Base-by-base conservation (phyloP, 2,888 invertebrate species). In the Thyatira batis region DNA sequence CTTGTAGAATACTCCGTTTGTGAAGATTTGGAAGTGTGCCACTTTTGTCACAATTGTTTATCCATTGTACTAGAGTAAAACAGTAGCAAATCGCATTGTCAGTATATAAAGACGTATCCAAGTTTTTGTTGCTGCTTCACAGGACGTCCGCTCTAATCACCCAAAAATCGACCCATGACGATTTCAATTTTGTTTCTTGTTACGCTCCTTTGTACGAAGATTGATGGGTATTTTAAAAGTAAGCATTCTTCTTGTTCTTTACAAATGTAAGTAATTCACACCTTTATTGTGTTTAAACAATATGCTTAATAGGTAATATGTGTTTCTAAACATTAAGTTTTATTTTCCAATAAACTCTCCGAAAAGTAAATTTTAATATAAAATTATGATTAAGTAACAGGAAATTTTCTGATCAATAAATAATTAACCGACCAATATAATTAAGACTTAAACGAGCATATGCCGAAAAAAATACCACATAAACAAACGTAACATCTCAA, bases 401-500 rank as follows among this genome's bases (percentile, higher is more conserved):
- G 17, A 39, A 6, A 5, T 39, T 5, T 39, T 13, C n/a, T n/a
- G n/a, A n/a, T n/a, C 13, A 39, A 17, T 58, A 55, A 46, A 53
- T 54, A 70, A 75, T 76, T 71, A 70, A 69, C 65, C 67, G 67
- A 62, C 63, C 57, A 70, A 78, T 82, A 82, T 80, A 83, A 85
- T 84, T 80, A 84, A 84, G 72, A 59, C 65, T 64, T 57, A 73
- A 78, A 76, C 73, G 71, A 71, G 74, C 67, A 66, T 66, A 77
- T 65, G 69, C 75, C 72, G 63, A 71, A 58, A 66, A 39, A 65
- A 64, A 69, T 67, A 67, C 64, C 68, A 70, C 71, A 79, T 85
- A 85, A 87, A 87, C 74, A 80, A 77, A 80, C 69, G 69, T 58
- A 84, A 89, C 86, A 78, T 84, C 88, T 89, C 78, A 85, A 87